Conservation (phyloP, 2,113 vertebrate species). For the Peromyscus maniculatus region DNA sequence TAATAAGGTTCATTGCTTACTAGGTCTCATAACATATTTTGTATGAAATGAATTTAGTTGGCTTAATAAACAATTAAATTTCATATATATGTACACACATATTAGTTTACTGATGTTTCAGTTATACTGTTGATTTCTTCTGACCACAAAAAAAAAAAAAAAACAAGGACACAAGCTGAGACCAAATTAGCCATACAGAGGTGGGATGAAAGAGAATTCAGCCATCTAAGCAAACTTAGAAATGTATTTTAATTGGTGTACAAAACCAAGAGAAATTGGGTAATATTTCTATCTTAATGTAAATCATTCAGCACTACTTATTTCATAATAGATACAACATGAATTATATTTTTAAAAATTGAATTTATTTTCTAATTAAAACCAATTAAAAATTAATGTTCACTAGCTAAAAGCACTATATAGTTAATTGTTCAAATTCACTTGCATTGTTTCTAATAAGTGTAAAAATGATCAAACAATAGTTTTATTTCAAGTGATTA, state of each 20-base stretch:
- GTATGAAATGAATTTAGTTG: background rate
- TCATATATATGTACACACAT: background rate
- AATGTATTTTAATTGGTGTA: background rate
- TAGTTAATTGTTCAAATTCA: background rate
- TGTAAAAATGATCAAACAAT: background rate
- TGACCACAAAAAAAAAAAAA: background rate
- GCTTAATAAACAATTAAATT: background rate
- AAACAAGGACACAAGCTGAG: background rate
- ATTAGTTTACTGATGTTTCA: background rate
- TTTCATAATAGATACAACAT: background rate
- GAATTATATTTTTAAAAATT: constrained; percentile 4
- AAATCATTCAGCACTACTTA: background rate
- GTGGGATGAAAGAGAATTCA: background rate
- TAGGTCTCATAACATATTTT: background rate
- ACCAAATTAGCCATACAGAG: background rate
- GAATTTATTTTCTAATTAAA: background rate
- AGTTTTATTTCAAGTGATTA: constrained; percentile 30
- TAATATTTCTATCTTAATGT: background rate
- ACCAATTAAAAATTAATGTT: constrained; percentile 39
- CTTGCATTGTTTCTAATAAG: background rate
- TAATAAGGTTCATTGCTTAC: background rate
- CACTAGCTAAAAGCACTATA: background rate
- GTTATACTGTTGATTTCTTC: background rate
- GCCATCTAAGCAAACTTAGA: constrained; percentile 41
- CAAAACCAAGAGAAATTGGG: background rate